Evolutionary conservation across 2,113 vertebrate species (phyloP), one percentile per base, ranked within the genome.

Genomic region (Oncorhynchus keta): DNA sequence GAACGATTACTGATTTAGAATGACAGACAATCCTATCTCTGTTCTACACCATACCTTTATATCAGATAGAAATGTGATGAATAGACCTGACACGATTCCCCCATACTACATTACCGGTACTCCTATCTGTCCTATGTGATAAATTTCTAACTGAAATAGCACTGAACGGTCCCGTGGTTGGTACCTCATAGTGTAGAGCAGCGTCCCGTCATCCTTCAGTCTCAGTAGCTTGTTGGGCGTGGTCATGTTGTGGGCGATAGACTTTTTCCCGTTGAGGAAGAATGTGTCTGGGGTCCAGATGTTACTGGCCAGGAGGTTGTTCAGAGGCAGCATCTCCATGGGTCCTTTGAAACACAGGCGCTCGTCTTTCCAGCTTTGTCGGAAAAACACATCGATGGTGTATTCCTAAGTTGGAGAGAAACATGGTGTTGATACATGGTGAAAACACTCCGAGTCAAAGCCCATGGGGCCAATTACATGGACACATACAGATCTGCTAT

Each of bases 281-380:
- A 93, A 93, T 18, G 92, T 93, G 64, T 93, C 92, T 0, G 92
- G 92, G 18, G 92, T 93, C 92, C 92, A 93, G 85, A 93, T 92
- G 75, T 93, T 92, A 83, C 90, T 92, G 68, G 92, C 92, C 68
- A 93, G 85, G 67, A 93, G 88, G 89, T 93, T 93, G 85, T 93
- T 93, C 0, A 93, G 72, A 0, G 91, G 87, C 71, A 93, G 86
- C 84, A 85, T 88, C 87, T 83, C 82, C 92, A 93, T 93, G 3
- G 92, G 91, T 20, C 92, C 92, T 64, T 92, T 92, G 80, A 92
- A 93, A 78, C 90, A 86, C 59, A 93, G 88, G 0, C 92, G 89
- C 85, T 92, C 92, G 9, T 93, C 92, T 77, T 90, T 92, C 91
- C 91, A 92, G 88, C 89, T 92, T 78, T 93, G 92, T 20, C 91